Conservation (phyloP, 2,797 vertebrate genomes). For the Peromyscus attwateri region DNA sequence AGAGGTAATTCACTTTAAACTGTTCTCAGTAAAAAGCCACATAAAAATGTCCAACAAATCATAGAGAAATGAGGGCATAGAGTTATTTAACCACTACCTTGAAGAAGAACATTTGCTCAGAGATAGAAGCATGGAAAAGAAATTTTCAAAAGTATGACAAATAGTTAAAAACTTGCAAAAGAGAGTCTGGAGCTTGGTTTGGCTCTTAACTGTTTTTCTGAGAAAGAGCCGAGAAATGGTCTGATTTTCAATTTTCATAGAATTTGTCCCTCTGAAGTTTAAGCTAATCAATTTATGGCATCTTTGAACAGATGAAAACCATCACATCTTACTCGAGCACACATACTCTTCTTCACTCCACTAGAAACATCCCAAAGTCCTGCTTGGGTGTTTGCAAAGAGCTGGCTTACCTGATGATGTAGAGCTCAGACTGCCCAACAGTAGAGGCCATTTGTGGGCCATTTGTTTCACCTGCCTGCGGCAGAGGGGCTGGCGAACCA, state of each 20-base stretch:
- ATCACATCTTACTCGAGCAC: slow-evolving; percentile 59
- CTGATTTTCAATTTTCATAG: slow-evolving; percentile 68
- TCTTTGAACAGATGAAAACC: slow-evolving; percentile 65
- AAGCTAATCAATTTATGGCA: slow-evolving; percentile 62
- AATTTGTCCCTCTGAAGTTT: slow-evolving; percentile 72
- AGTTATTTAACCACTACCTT: slow-evolving; percentile 68
- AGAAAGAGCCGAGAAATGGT: slow-evolving; percentile 57
- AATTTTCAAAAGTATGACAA: slow-evolving; percentile 64
- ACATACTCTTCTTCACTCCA: slow-evolving; percentile 40
- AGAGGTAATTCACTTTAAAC: slow-evolving; percentile 80
- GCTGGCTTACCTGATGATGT: background rate
- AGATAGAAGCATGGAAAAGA: slow-evolving; percentile 52
- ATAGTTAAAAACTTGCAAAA: slow-evolving; percentile 37
- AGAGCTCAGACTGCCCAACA: slow-evolving; percentile 34
- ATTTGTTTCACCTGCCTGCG: slow-evolving; percentile 33
- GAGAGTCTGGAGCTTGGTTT: background rate
- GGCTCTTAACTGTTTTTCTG: slow-evolving; percentile 60
- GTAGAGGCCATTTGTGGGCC: background rate
- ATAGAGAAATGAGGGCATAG: slow-evolving; percentile 78
- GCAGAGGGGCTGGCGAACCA: slow-evolving; percentile 18
- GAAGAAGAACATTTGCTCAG: slow-evolving; percentile 70
- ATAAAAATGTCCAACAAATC: slow-evolving; percentile 83
- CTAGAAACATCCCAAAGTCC: slow-evolving; percentile 37
- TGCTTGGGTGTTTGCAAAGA: background rate
- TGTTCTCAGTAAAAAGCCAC: slow-evolving; percentile 72